Percentiles rank a stretch among this genome's conserved stretches.
These are phyloP conservation scores for Trissolcus basalis DNA, from an alignment of 1,140 invertebrate genomes.

Conservation along the genomic window DNA sequence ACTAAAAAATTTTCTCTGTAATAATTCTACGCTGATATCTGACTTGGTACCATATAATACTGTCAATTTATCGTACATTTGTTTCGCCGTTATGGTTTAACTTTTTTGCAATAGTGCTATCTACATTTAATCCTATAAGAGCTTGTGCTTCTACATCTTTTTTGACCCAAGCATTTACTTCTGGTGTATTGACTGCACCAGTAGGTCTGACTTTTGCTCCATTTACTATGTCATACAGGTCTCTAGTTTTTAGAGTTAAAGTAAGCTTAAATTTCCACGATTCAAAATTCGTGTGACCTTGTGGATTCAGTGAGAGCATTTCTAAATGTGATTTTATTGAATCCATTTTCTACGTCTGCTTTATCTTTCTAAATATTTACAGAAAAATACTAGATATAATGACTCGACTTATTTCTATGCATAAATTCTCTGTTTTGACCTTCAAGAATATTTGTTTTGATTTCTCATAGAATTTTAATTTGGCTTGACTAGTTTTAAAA, in stretches of 20 bases:
- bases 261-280: background rate
- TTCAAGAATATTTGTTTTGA: too few species aligned
- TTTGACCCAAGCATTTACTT: conserved; percentile 9
- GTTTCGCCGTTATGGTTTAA: conserved; percentile 20
- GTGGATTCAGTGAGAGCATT: background rate
- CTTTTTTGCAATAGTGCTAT: conserved; percentile 30
- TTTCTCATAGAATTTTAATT: too few species aligned
- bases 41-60: conserved; percentile 30
- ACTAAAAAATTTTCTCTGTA: conserved; percentile 31
- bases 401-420: conserved; percentile 1
- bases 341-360: conserved; percentile 1
- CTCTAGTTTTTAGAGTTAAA: conserved; percentile 5
- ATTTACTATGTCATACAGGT: background rate
- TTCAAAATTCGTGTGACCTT: background rate
- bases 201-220: background rate
- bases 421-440: too few species aligned
- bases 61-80: too few species aligned
- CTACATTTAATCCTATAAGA: conserved; percentile 31
- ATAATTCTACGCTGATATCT: conserved; percentile 23
- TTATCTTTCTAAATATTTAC: conserved; percentile 1
- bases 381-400: background rate
- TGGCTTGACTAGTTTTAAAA: background rate
- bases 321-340: background rate
- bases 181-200: background rate
- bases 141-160: conserved; percentile 37